Evolutionary conservation across 2,797 vertebrate species (phyloP).

Genomic region (Fistularia commersonii): DNA sequence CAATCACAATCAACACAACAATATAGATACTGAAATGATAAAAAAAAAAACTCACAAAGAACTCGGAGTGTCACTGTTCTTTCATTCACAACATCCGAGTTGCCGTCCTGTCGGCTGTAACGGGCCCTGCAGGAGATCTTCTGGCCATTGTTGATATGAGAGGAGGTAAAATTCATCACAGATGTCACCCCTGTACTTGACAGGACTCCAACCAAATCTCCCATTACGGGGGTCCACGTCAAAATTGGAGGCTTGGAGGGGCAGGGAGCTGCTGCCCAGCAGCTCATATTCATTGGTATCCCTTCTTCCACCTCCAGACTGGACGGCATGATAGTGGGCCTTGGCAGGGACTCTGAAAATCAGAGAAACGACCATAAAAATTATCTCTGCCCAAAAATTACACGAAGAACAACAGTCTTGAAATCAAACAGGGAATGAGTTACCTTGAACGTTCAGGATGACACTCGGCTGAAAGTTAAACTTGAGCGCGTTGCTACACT

Average conservation of each 20-base stretch:
- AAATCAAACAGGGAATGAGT: not conserved
- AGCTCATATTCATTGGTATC: constrained; percentile 46
- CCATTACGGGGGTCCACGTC: constrained; percentile 52
- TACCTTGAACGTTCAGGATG: constrained; percentile 41
- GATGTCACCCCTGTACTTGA: constrained; percentile 22
- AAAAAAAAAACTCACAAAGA: constrained; percentile 49
- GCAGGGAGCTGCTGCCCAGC: constrained; percentile 51
- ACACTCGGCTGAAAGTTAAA: constrained; percentile 39
- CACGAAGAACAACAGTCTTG: fast-evolving
- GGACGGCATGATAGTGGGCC: constrained; percentile 41
- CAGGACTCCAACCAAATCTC: not conserved
- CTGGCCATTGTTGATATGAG: constrained; percentile 48
- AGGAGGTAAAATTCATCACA: constrained; percentile 56
- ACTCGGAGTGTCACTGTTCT: constrained; percentile 41
- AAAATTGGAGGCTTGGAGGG: constrained; percentile 49
- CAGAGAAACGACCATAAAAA: not conserved
- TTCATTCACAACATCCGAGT: constrained; percentile 24
- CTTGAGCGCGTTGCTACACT: constrained; percentile 50
- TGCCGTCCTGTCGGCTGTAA: constrained; percentile 47
- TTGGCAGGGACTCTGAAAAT: constrained; percentile 46
- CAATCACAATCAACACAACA: not conserved
- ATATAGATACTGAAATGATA: not conserved
- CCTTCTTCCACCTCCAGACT: constrained; percentile 55
- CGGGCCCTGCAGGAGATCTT: constrained; percentile 46
- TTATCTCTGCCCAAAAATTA: not conserved